Evolutionary conservation across 1,140 invertebrate genomes (phyloP), one percentile per base, ranked within the genome.

Genomic region (Papilio polyxenes): DNA sequence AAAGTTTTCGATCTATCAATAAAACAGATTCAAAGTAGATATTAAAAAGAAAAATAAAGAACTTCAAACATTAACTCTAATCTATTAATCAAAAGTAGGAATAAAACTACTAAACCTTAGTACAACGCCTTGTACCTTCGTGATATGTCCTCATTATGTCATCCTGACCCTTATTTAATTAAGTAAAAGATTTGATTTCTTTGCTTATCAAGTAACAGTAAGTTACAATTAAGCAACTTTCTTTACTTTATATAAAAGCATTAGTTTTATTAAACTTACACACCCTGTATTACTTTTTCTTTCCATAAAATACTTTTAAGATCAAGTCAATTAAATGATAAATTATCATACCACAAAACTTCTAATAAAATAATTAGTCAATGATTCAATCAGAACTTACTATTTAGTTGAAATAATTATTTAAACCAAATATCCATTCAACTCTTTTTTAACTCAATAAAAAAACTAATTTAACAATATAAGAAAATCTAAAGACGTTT

Each of bases 91-190:
- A 56, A 17, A 17, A 17, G 53, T 15, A 13, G 11, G 17, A 75
- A 51, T 20, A 44, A 51, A 75, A 15, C 40, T 20, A 20, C 7
- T 20, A 53, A 76, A 51, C 44, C 1, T 48, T 75, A 4, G 13
- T 75, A 3, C 0, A 48, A 37, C 13, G 40, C 17, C 31, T 40
- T 49, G 40, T n/a, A 75, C 75, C 48, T 76, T 76, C 75, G 75
- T 76, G 75, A 49, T 53, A 76, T 15, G 48, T 76, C 11, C 20
- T 13, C 48, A 76, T 76, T 53, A 53, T 37, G 75, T 31, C 20
- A 76, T 51, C 44, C 20, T 49, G 49, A 51, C 75, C 75, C 75
- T 20, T 76, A 76, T 76, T 53, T 76, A 76, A 76, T 76, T 53
- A 51, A 75, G n/a, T 75, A 31, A 76, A 51, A 76, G 44, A 76